Evolutionary conservation across 2,113 vertebrate genomes (phyloP).

Genomic region (Canis aureus): DNA sequence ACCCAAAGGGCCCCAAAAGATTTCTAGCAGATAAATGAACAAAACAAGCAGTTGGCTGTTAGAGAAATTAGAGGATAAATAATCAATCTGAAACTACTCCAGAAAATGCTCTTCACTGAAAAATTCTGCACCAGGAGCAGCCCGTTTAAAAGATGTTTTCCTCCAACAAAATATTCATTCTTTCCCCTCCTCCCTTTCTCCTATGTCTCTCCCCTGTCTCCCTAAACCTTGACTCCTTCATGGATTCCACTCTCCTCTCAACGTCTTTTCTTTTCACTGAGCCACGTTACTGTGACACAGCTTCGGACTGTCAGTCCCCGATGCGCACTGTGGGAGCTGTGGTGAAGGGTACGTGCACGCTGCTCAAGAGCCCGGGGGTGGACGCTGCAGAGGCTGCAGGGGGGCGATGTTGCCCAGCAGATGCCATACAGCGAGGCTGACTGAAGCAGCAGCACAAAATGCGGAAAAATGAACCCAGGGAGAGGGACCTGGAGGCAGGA

Average conservation of each 20-base stretch:
- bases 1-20: background rate
- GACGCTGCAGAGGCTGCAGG: background rate
- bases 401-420: background rate
- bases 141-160: background rate
- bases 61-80: slow-evolving; percentile 1
- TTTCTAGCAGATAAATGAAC: background rate
- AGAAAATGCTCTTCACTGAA: background rate
- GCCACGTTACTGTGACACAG: slow-evolving; percentile 7
- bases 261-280: background rate
- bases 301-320: background rate
- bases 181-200: background rate
- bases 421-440: background rate
- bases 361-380: background rate
- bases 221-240: background rate
- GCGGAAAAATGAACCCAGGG: background rate
- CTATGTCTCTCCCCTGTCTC: background rate
- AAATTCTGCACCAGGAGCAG: background rate
- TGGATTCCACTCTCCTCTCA: background rate
- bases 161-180: background rate
- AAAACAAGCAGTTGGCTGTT: background rate
- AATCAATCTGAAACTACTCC: background rate
- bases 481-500: background rate
- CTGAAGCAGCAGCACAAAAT: background rate
- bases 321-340: background rate
- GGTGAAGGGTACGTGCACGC: accelerated